Evolutionary conservation across 2,113 vertebrate species (phyloP).

Genomic region (Xerus inauris): DNA sequence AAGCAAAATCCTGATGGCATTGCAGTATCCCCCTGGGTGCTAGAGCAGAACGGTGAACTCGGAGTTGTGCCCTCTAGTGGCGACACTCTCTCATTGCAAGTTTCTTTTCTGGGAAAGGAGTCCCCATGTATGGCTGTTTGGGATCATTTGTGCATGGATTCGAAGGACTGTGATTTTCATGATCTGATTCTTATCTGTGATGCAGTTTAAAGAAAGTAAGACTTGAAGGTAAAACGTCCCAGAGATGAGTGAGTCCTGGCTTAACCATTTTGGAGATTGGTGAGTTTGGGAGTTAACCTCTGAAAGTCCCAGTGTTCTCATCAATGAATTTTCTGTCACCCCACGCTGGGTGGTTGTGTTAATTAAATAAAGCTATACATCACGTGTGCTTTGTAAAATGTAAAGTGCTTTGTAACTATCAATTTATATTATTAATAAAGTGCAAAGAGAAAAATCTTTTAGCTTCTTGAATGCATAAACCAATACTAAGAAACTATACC

Average conservation of each 20-base stretch:
- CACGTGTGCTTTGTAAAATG: background rate
- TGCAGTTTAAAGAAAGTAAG: background rate
- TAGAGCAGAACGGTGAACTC: background rate
- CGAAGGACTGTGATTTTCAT: background rate
- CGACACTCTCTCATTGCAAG: background rate
- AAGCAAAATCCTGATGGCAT: background rate
- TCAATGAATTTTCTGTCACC: background rate
- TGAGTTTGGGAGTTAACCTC: background rate
- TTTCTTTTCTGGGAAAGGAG: background rate
- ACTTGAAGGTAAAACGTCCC: background rate
- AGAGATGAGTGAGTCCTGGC: background rate
- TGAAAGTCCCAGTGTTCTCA: background rate
- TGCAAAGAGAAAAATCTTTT: background rate
- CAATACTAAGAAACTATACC: slow-evolving; percentile 8
- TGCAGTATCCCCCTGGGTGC: background rate
- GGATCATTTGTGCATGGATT: background rate
- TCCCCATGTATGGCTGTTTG: background rate
- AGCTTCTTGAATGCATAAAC: background rate
- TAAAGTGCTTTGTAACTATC: background rate
- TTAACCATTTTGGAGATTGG: background rate
- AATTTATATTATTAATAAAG: background rate
- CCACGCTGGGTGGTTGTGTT: background rate
- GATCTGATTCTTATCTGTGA: background rate
- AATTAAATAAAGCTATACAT: background rate
- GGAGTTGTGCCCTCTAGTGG: slow-evolving; percentile 62